These are phyloP conservation scores for Drosophila mauritiana DNA, from an alignment of 1,140 invertebrate species.

Conservation along the genomic window DNA sequence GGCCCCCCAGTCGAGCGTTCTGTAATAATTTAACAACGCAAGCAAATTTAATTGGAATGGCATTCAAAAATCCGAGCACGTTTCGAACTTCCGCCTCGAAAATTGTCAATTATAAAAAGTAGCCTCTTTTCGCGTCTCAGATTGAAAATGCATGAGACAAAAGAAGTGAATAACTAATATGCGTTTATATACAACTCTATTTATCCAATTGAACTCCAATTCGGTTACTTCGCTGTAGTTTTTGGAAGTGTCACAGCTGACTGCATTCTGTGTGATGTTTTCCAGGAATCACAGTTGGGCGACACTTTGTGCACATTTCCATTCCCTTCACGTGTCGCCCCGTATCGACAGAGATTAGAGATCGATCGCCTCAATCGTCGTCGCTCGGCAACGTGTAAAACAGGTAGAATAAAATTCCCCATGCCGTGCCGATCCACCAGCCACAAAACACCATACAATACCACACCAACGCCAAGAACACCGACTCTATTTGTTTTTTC, in stretches of 20 bases:
- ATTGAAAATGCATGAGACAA: background rate
- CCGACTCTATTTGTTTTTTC: constrained; percentile 64
- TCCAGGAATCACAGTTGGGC: constrained; percentile 57
- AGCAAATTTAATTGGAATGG: constrained; percentile 58
- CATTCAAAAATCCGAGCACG: constrained; percentile 58
- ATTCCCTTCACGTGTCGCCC: constrained; percentile 63
- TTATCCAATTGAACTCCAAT: constrained; percentile 1
- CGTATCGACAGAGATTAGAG: constrained; percentile 55
- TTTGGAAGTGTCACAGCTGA: constrained; percentile 14
- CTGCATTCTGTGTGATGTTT: constrained; percentile 10
- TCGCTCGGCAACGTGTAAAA: constrained; percentile 49
- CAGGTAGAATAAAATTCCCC: constrained; percentile 61
- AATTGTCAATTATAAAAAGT: constrained; percentile 19
- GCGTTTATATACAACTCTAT: background rate
- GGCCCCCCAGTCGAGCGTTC: constrained; percentile 16
- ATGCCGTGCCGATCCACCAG: background rate
- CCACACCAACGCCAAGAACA: constrained; percentile 29
- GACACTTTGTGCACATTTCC: constrained; percentile 50
- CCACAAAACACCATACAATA: constrained; percentile 4
- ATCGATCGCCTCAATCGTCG: constrained; percentile 44
- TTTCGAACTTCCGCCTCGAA: constrained; percentile 28
- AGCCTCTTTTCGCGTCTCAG: background rate
- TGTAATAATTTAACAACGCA: constrained; percentile 52
- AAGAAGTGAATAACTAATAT: too few species aligned
- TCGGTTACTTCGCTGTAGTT: background rate